These are phyloP conservation scores for Corvus hawaiiensis DNA, from an alignment of 2,113 vertebrate species.

Conservation along the genomic window DNA sequence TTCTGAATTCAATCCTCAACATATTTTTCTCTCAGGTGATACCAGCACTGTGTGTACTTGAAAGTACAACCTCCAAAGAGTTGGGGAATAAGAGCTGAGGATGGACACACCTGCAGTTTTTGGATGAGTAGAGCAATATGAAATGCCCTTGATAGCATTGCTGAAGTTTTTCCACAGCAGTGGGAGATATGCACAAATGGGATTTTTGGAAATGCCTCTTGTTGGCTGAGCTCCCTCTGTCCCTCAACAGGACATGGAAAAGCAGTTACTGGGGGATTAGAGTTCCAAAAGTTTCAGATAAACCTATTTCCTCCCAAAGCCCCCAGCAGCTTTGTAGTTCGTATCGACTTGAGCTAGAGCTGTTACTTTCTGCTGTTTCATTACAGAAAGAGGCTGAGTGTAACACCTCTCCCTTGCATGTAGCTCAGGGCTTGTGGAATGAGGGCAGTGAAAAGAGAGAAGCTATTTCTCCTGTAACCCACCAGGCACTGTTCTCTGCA, in stretches of 20 bases:
- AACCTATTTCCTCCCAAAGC: neutral
- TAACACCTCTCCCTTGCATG: neutral
- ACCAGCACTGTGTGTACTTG: neutral
- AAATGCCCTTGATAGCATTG: neutral
- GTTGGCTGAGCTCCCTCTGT: neutral
- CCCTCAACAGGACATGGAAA: neutral
- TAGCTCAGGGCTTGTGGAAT: rapidly evolving
- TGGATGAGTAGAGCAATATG: neutral
- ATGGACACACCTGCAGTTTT: neutral
- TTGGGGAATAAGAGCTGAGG: neutral
- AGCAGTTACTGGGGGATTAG: neutral
- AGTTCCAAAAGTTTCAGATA: neutral
- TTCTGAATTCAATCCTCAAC: neutral
- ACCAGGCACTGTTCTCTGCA: neutral
- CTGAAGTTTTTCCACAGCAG: neutral
- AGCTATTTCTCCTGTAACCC: neutral
- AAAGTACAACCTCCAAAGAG: neutral
- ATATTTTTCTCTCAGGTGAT: neutral
- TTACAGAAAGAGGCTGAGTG: neutral
- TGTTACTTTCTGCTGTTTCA: neutral
- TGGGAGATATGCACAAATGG: neutral
- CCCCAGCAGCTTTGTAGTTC: neutral
- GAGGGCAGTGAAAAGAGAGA: neutral
- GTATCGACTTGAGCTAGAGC: neutral
- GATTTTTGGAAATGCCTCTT: neutral